Evolutionary conservation across 1,140 invertebrate genomes (phyloP), one percentile per base, ranked within the genome.

Genomic region (Pomacea maculata): DNA sequence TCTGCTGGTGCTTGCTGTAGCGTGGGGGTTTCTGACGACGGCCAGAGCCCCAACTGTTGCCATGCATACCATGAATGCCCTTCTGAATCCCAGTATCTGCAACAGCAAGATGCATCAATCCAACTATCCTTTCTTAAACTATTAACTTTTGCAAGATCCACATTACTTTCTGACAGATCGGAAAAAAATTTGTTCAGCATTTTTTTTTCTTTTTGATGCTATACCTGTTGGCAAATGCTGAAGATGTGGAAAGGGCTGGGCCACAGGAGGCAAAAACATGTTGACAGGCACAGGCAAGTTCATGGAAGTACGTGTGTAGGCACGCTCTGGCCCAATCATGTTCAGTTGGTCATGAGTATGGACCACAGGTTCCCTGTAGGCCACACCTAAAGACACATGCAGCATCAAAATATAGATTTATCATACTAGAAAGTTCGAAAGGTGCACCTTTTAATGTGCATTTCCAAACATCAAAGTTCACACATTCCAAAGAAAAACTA

Each of bases 181-280:
- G 34, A 45, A 75, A 75, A 17, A 54, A 75, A 15, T 7, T 19
- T 34, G 21, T 54, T 15, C 11, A 45, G 29, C 57, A 25, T 25
- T 25, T 25, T 25, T 25, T 75, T 21, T 75, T 1, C 68, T 15
- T 63, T 6, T 8, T 10, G 45, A 25, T 75, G 19, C 25, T 57
- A n/a, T 61, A 89, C 88, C 85, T 83, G 84, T 86, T 71, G 86
- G 85, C 78, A 86, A 80, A n/a, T 85, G 84, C 54, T 88, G 83
- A 0, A 94, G 94, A 85, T 95, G 94, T 82, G 95, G 95, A 90
- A 96, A 97, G 10, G 95, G 90, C 4, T 96, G 95, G n/a, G 95
- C 95, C 63, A 97, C 94, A 80, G 96, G 96, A 14, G 95, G 94
- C 94, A 97, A 96, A 85, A 98, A 97, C 95, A 97, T 97, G 34